These are phyloP conservation scores for Crocodylus rhombifer DNA, from an alignment of 2,797 vertebrate genomes.

Conservation along the genomic window DNA sequence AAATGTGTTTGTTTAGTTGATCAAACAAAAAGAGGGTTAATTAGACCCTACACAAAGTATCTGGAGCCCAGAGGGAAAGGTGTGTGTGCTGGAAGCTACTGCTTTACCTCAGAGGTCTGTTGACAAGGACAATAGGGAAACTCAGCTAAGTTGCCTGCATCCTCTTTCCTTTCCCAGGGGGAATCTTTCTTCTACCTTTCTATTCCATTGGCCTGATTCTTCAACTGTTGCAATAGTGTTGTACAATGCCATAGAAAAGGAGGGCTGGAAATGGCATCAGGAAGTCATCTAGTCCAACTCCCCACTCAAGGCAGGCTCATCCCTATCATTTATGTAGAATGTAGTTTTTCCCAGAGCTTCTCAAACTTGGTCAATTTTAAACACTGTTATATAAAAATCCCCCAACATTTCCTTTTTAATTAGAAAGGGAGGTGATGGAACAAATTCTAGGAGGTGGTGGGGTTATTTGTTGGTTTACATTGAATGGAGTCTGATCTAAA, in stretches of 20 bases:
- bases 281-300: too few species aligned
- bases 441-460: background rate
- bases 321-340: background rate
- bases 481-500: background rate
- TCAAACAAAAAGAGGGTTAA: conserved; percentile 69
- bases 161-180: background rate
- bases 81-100: background rate
- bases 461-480: background rate
- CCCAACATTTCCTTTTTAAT: background rate
- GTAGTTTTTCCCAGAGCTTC: background rate
- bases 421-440: background rate
- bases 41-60: conserved; percentile 44
- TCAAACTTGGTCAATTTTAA: background rate
- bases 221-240: too few species aligned
- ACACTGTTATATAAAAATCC: background rate
- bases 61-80: conserved; percentile 1
- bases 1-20: conserved; percentile 57
- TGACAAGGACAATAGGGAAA: background rate
- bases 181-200: too few species aligned
- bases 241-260: too few species aligned
- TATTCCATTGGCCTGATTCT: too few species aligned
- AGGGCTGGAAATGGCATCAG: too few species aligned
- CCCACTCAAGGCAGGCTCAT: too few species aligned
- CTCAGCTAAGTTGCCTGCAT: background rate
- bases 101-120: background rate